phyloP scores from a whole-genome alignment of 2,888 invertebrate species.

The Parthenolecanium corni region DNA sequence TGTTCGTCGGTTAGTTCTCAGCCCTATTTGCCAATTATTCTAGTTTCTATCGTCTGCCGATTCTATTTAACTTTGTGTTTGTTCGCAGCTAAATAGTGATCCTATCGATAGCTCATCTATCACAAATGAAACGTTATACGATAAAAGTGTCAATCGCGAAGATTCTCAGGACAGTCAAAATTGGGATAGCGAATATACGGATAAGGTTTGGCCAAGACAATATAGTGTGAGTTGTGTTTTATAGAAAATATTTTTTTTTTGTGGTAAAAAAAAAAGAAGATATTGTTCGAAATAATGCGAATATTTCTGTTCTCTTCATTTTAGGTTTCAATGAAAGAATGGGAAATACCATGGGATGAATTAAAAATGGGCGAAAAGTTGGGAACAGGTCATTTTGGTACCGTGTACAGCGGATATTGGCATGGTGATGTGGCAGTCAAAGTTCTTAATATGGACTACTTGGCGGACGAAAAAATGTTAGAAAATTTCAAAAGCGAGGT shows the following conservation, averaged over 20 bases:
- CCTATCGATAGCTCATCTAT: background rate
- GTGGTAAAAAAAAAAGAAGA: background rate
- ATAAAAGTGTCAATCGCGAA: slow-evolving; percentile 63
- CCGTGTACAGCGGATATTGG: slow-evolving; percentile 90
- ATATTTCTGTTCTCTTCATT: background rate
- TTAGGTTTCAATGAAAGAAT: slow-evolving; percentile 79
- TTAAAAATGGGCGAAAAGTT: slow-evolving; percentile 74
- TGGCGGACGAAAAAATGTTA: slow-evolving; percentile 70
- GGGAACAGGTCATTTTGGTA: slow-evolving; percentile 86
- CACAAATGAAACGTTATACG: slow-evolving; percentile 36
- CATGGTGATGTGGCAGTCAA: slow-evolving; percentile 97
- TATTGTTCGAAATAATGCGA: background rate
- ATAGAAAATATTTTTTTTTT: background rate
- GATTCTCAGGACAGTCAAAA: slow-evolving; percentile 74
- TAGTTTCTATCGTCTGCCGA: background rate
- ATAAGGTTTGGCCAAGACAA: slow-evolving; percentile 58
- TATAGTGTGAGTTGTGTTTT: slow-evolving; percentile 53
- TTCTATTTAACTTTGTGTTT: background rate
- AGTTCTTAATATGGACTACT: slow-evolving; percentile 80
- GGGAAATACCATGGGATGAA: slow-evolving; percentile 98
- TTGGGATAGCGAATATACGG: slow-evolving; percentile 48
- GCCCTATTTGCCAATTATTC: too few relatives aligned
- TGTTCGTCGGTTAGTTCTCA: slow-evolving; percentile 8
- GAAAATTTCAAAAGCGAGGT: slow-evolving; percentile 93
- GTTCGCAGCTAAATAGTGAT: background rate